Conservation (phyloP, 2,113 vertebrate genomes). For the Nothobranchius furzeri region DNA sequence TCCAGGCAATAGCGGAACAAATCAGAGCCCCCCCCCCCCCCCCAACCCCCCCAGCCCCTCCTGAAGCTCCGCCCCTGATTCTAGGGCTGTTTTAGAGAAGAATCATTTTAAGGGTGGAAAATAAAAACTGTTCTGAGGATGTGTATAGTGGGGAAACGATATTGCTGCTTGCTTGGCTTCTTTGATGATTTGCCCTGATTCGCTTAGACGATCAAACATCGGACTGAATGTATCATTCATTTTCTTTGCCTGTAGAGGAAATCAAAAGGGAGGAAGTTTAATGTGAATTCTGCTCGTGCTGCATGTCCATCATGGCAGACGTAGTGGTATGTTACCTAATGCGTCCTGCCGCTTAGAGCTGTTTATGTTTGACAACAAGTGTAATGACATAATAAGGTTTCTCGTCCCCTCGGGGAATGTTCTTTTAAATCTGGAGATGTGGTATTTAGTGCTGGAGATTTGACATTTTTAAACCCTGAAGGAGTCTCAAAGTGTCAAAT, state of each 20-base stretch:
- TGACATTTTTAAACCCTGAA: background rate
- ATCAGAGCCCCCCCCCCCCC: no score
- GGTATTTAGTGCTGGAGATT: background rate
- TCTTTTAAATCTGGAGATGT: background rate
- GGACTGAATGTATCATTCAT: constrained; percentile 29
- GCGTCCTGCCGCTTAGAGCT: background rate
- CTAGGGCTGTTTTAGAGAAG: no score
- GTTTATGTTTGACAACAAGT: constrained; percentile 13
- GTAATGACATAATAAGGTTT: background rate
- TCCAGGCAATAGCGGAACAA: no score
- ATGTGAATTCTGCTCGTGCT: background rate
- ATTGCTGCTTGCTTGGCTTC: constrained; percentile 15
- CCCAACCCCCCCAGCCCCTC: no score
- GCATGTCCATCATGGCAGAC: background rate
- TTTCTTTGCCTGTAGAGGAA: constrained; percentile 8
- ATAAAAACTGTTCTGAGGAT: no score
- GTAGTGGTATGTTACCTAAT: background rate
- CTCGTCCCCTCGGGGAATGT: background rate
- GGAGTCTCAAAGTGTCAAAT: constrained; percentile 6
- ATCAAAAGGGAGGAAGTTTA: constrained; percentile 6
- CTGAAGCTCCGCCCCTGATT: no score
- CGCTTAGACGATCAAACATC: constrained; percentile 42
- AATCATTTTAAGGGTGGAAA: background rate
- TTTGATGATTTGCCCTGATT: background rate
- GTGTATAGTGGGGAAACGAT: background rate